Conservation (phyloP, 2,888 invertebrate genomes). For the Andrena bucephala region DNA sequence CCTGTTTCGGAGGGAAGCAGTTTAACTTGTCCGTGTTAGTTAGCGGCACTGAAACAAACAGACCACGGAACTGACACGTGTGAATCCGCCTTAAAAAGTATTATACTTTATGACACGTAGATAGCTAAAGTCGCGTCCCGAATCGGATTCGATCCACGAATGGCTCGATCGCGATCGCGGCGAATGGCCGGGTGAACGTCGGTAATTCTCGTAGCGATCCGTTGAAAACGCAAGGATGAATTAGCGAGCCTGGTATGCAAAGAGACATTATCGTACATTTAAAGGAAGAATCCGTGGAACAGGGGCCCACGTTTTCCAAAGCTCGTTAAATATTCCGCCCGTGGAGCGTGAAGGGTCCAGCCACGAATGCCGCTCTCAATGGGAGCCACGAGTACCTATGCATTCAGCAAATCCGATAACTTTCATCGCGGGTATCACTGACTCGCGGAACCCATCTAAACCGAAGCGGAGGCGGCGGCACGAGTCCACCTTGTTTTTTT, state of each 20-base stretch:
- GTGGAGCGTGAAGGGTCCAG: slow-evolving; percentile 45
- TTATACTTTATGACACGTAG: too few species aligned
- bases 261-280: slow-evolving; percentile 69
- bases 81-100: too few species aligned
- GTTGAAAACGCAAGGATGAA: too few species aligned
- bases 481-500: slow-evolving; percentile 37
- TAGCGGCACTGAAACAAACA: too few species aligned
- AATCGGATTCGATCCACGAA: too few species aligned
- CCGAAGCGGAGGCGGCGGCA: neutral
- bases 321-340: slow-evolving; percentile 25
- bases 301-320: slow-evolving; percentile 5
- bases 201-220: too few species aligned
- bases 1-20: too few species aligned
- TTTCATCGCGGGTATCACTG: slow-evolving; percentile 50
- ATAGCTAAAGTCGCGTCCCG: neutral
- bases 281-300: slow-evolving; percentile 57
- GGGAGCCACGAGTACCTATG: slow-evolving; percentile 39
- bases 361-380: slow-evolving; percentile 50
- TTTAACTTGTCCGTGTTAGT: too few species aligned
- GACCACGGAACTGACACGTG: too few species aligned
- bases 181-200: neutral
- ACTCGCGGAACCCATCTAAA: neutral
- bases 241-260: slow-evolving; percentile 36
- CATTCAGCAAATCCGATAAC: slow-evolving; percentile 64
- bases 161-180: too few species aligned